Evolutionary conservation across 2,888 invertebrate genomes (phyloP).

Genomic region (Cyclophora punctaria): DNA sequence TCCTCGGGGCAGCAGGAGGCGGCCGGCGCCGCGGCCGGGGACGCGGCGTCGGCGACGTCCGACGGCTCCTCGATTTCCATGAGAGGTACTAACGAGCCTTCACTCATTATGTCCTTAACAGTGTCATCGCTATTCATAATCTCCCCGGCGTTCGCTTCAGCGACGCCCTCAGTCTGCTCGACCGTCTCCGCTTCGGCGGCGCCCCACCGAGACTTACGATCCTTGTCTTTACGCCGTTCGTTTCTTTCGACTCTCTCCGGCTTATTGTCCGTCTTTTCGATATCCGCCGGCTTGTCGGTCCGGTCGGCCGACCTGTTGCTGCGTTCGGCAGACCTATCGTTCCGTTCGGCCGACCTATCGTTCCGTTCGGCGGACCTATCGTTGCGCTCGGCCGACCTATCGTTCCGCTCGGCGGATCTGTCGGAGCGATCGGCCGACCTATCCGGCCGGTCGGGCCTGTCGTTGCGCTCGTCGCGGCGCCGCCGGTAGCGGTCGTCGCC

Average conservation of each 20-base stretch:
- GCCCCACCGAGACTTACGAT: conserved; percentile 65
- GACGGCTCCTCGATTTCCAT: no score
- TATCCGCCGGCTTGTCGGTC: conserved; percentile 2
- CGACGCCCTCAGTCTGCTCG: background rate
- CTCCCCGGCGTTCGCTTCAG: background rate
- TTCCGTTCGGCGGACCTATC: conserved; percentile 30
- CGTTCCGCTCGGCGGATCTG: conserved; percentile 16
- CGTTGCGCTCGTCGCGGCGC: conserved; percentile 1
- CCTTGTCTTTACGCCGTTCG: conserved; percentile 41
- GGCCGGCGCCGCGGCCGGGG: no score
- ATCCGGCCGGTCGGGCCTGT: conserved; percentile 7
- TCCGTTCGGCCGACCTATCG: conserved; percentile 20
- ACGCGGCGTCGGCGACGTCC: no score
- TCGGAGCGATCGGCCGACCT: background rate
- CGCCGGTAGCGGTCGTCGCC: conserved; percentile 7
- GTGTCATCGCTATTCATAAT: no score
- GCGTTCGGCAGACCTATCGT: conserved; percentile 6
- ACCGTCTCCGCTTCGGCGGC: conserved; percentile 42
- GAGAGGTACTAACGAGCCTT: no score
- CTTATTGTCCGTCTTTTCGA: background rate
- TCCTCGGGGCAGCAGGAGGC: no score
- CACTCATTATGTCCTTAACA: no score
- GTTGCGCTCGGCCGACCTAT: conserved; percentile 16
- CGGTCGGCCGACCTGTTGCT: background rate
- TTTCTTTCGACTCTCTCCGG: background rate